phyloP scores from a whole-genome alignment of 2,797 vertebrate species.

The Rachycentron canadum region DNA sequence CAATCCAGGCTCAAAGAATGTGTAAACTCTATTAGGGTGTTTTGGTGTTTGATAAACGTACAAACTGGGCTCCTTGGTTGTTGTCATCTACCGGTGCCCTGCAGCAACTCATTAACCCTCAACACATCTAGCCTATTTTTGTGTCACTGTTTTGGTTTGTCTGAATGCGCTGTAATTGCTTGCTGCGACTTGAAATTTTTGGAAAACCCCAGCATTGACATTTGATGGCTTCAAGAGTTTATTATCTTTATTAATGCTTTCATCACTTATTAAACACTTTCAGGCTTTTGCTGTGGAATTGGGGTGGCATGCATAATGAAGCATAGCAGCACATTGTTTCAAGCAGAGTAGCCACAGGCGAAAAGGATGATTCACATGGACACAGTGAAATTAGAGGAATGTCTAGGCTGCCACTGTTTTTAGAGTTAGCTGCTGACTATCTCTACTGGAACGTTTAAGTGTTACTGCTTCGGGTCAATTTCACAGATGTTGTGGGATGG shows the following conservation, averaged over 20 bases:
- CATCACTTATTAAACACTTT: not conserved
- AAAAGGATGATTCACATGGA: conserved; percentile 30
- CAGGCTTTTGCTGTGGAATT: not conserved
- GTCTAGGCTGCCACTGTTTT: not conserved
- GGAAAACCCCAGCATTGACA: not conserved
- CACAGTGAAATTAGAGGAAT: conserved; percentile 16
- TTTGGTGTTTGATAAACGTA: not conserved
- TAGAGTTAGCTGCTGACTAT: not conserved
- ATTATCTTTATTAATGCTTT: not conserved
- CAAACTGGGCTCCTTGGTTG: conserved; percentile 2
- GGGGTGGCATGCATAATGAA: conserved; percentile 8
- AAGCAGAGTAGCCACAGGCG: not conserved
- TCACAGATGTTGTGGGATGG: not conserved
- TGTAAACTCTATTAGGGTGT: not conserved
- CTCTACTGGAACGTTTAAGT: not conserved
- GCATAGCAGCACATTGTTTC: conserved; percentile 32
- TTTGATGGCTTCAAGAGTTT: not conserved
- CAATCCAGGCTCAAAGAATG: not conserved
- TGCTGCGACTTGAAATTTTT: not conserved
- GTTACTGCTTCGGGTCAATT: not conserved
- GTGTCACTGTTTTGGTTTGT: not conserved
- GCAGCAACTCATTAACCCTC: not conserved
- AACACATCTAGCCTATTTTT: not conserved
- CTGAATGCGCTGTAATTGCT: not conserved
- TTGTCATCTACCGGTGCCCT: not conserved